Evolutionary conservation across 2,888 invertebrate genomes (phyloP), one percentile per base, ranked within the genome.

Genomic region (Liposcelis brunnea): DNA sequence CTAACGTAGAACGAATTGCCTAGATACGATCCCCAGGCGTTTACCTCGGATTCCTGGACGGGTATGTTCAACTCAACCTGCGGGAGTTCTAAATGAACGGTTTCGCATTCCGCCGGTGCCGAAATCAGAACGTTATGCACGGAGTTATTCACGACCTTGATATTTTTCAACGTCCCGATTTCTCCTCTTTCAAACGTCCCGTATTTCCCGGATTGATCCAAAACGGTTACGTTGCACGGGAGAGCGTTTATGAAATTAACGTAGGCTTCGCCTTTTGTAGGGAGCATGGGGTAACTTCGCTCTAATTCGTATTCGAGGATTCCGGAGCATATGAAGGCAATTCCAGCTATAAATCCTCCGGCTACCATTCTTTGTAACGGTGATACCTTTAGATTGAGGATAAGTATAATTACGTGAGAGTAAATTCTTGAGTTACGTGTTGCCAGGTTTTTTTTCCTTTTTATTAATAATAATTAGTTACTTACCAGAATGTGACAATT

Each of bases 341-440:
- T 49, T 0, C 74, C 70, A 16, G 78, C 77, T 5, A 81, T 58
- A 47, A 78, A 55, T 38, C 82, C 80, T 2, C 87, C 87, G 1
- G 75, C 63, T 6, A 75, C 74, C 80, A 87, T 86, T 52, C 80
- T 74, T 54, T 80, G 75, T 37, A 84, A 61, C 0, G 83, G 77
- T 33, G 73, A 73, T 44, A 60, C 60, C 42, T 69, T 54, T 14
- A 66, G 38, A 34, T 60, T 55, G 43, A 63, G 61, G 52, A 18
- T 26, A 14, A 1, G 18, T 15, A 11, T 5, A 42, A 26, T 10
- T 15, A 3, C 11, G 2, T 2, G 26, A n/a, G 26, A 26, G 8
- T 26, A 6, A 26, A 6, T 26, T 26, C 8, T 6, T 26, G 26
- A 26, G 26, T 26, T 2, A n/a, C 2, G 36, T 7, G 36, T 2